Evolutionary conservation across 2,888 invertebrate genomes (phyloP).

Genomic region (Ormyrus rosae): DNA sequence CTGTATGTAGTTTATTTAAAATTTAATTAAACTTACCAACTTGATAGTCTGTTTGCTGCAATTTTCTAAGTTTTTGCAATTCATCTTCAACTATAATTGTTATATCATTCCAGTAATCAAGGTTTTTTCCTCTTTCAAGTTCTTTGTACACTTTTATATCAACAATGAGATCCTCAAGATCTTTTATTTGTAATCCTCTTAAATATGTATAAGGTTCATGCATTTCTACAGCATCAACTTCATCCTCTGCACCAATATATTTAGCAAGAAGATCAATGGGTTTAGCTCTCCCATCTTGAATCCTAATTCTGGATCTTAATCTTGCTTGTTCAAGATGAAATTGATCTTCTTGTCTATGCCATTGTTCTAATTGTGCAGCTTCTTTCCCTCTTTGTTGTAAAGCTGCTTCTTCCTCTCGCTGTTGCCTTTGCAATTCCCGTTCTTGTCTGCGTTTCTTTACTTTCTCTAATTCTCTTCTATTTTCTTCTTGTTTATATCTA

Average conservation of each 20-base stretch:
- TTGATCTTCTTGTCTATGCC: slow-evolving; percentile 97
- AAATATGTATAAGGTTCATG: slow-evolving; percentile 98
- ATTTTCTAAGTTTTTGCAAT: slow-evolving; percentile 88
- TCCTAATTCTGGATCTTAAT: slow-evolving; percentile 94
- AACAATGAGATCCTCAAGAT: slow-evolving; percentile 95
- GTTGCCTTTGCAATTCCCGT: slow-evolving; percentile 90
- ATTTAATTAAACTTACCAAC: slow-evolving; percentile 71
- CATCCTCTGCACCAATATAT: slow-evolving; percentile 94
- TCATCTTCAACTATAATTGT: slow-evolving; percentile 96
- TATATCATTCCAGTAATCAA: slow-evolving; percentile 97
- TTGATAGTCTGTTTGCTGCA: slow-evolving; percentile 82
- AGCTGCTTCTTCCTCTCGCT: slow-evolving; percentile 88
- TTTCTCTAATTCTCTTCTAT: slow-evolving; percentile 94
- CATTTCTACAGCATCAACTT: slow-evolving; percentile 96
- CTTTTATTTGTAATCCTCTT: slow-evolving; percentile 91
- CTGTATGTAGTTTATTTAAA: too few relatives aligned
- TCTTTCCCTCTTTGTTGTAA: slow-evolving; percentile 92
- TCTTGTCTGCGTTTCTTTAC: slow-evolving; percentile 93
- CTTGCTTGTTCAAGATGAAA: slow-evolving; percentile 98
- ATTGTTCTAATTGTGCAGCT: slow-evolving; percentile 93
- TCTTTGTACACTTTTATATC: slow-evolving; percentile 98
- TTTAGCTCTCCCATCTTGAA: slow-evolving; percentile 97
- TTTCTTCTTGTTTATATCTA: slow-evolving; percentile 92
- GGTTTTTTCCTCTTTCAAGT: slow-evolving; percentile 91
- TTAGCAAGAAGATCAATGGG: slow-evolving; percentile 98